Evolutionary conservation across 2,113 vertebrate genomes (phyloP).

Genomic region (Chloropsis cyanopogon): DNA sequence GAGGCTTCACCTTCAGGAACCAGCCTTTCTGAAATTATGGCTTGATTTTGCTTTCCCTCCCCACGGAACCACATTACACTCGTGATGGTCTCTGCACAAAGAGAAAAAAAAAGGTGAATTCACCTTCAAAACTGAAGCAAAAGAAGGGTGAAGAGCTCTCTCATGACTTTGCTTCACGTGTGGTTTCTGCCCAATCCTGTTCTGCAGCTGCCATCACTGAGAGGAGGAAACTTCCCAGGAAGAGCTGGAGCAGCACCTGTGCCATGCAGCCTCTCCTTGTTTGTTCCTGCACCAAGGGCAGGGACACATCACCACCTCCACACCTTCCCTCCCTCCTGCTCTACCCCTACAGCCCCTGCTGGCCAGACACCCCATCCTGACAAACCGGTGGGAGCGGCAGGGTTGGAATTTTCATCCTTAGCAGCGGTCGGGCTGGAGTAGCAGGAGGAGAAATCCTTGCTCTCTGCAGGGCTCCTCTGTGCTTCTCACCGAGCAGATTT

Average conservation of each 20-base stretch:
- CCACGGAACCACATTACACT: neutral
- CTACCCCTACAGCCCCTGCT: neutral
- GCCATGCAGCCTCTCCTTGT: neutral
- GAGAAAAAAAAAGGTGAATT: neutral
- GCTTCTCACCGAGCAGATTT: neutral
- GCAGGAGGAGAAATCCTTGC: neutral
- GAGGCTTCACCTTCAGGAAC: neutral
- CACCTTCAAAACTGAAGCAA: neutral
- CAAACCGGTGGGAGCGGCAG: rapidly evolving
- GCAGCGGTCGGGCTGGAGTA: neutral
- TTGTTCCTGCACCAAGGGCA: rapidly evolving
- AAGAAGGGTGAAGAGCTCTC: neutral
- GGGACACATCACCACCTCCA: neutral
- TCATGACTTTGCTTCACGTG: neutral
- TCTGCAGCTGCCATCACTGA: neutral
- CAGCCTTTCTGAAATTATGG: neutral
- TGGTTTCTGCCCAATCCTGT: neutral
- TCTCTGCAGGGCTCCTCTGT: neutral
- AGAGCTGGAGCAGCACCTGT: rapidly evolving
- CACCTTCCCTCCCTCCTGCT: neutral
- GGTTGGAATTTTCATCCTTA: neutral
- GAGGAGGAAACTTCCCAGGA: neutral
- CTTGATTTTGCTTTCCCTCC: neutral
- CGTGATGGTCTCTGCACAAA: rapidly evolving
- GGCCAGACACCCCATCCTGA: neutral